Conservation (phyloP, 2,888 invertebrate genomes). For the Prosapia bicincta region DNA sequence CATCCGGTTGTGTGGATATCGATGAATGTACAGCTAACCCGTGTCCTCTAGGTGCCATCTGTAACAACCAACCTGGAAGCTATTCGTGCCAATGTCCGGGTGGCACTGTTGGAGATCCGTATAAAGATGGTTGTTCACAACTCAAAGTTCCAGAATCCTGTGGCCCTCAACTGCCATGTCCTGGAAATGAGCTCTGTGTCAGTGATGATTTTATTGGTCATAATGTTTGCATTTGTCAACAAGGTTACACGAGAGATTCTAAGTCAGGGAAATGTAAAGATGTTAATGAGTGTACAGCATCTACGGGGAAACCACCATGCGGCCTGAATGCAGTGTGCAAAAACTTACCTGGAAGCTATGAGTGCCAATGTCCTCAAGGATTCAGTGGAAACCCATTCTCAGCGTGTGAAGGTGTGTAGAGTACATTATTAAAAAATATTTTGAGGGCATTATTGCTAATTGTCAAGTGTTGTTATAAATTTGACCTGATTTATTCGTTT, state of each 20-base stretch:
- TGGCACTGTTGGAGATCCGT: slow-evolving; percentile 76
- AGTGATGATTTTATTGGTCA: slow-evolving; percentile 66
- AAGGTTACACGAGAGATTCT: slow-evolving; percentile 77
- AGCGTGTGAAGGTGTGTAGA: slow-evolving; percentile 62
- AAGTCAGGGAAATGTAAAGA: slow-evolving; percentile 76
- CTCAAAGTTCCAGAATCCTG: slow-evolving; percentile 53
- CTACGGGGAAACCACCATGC: slow-evolving; percentile 73
- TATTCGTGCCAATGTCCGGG: slow-evolving; percentile 87
- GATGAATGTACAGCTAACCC: slow-evolving; percentile 81
- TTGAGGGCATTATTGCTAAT: neutral
- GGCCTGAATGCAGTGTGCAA: slow-evolving; percentile 88
- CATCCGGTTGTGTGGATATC: slow-evolving; percentile 78
- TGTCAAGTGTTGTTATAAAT: neutral
- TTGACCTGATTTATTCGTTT: too few relatives aligned
- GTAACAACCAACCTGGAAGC: slow-evolving; percentile 81
- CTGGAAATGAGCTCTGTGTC: slow-evolving; percentile 81
- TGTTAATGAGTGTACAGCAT: slow-evolving; percentile 78
- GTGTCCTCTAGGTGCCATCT: slow-evolving; percentile 81
- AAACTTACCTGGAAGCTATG: slow-evolving; percentile 89
- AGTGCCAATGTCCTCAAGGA: slow-evolving; percentile 84
- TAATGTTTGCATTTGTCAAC: slow-evolving; percentile 84
- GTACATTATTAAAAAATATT: neutral
- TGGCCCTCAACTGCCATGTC: slow-evolving; percentile 75
- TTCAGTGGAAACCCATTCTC: slow-evolving; percentile 89
- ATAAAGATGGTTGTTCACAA: slow-evolving; percentile 69